Conservation (phyloP, 2,888 invertebrate genomes). For the Mactromeris polynyma region DNA sequence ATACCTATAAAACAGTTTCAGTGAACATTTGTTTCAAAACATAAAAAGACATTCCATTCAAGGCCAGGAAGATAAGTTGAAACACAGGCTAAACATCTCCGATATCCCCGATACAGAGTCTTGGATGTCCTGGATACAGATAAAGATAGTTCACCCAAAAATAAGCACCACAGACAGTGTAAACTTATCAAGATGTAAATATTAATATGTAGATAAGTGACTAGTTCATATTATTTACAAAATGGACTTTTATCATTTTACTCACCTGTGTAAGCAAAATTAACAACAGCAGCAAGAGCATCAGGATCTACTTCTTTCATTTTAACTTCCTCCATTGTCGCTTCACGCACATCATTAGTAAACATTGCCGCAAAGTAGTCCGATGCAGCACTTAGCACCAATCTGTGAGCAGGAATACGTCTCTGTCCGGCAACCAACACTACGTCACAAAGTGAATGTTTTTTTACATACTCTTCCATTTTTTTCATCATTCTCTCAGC, state of each 20-base stretch:
- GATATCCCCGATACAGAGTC: too few species aligned
- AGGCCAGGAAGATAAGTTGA: too few species aligned
- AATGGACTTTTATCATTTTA: not conserved
- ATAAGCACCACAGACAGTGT: too few species aligned
- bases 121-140: too few species aligned
- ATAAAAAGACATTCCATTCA: not conserved
- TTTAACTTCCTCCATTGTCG: conserved; percentile 94
- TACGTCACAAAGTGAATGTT: conserved; percentile 95
- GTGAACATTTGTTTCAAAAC: not conserved
- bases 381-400: conserved; percentile 96
- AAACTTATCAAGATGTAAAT: too few species aligned
- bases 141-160: too few species aligned
- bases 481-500: conserved; percentile 93
- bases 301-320: conserved; percentile 95
- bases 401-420: conserved; percentile 93
- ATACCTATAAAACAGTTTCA: not conserved
- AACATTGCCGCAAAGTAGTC: conserved; percentile 99
- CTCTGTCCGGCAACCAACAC: conserved; percentile 92
- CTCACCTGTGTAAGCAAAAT: conserved; percentile 96
- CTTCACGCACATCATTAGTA: conserved; percentile 94
- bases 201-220: too few species aligned
- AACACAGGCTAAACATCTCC: too few species aligned
- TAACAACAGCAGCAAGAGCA: conserved; percentile 94
- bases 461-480: conserved; percentile 94
- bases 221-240: not conserved